Percentiles rank a stretch among this genome's conserved stretches.
Conservation (phyloP, 2,113 vertebrate species). For the Machaerirhynchus nigripectus region DNA sequence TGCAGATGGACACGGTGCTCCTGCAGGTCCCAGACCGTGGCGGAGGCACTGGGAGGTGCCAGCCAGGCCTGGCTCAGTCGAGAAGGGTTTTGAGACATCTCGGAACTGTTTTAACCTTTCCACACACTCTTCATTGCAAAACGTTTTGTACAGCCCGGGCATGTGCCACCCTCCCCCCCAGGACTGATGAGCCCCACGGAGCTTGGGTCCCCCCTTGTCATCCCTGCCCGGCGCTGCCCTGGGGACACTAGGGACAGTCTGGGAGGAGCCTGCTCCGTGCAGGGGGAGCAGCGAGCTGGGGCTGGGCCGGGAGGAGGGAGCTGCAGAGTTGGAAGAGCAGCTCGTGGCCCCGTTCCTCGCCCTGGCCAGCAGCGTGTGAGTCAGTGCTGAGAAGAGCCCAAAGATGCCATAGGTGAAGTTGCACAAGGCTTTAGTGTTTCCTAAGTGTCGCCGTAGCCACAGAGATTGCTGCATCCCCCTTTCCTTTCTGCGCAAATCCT, state of each 20-base stretch:
- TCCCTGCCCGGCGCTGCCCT: background rate
- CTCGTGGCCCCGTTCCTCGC: rapidly evolving
- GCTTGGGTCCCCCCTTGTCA: background rate
- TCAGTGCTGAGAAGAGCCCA: background rate
- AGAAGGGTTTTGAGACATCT: slow-evolving; percentile 66
- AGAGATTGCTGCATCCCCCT: background rate
- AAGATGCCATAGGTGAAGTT: background rate
- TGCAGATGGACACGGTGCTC: background rate
- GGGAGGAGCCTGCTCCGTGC: background rate
- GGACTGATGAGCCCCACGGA: background rate
- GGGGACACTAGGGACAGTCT: background rate
- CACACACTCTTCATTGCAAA: slow-evolving; percentile 59
- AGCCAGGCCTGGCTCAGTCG: slow-evolving; percentile 48
- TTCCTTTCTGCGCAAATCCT: background rate
- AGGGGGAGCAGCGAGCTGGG: background rate
- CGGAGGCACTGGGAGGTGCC: background rate
- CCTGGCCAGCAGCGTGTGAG: background rate
- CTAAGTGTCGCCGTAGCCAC: background rate
- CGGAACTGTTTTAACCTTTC: slow-evolving; percentile 77
- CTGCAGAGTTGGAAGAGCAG: background rate
- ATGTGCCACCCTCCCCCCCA: background rate
- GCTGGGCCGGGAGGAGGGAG: background rate
- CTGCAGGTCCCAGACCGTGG: background rate
- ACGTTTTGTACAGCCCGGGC: slow-evolving; percentile 53
- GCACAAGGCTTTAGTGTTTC: slow-evolving; percentile 21